Conservation (phyloP, 2,113 vertebrate species). For the Pelecanoides urinatrix region DNA sequence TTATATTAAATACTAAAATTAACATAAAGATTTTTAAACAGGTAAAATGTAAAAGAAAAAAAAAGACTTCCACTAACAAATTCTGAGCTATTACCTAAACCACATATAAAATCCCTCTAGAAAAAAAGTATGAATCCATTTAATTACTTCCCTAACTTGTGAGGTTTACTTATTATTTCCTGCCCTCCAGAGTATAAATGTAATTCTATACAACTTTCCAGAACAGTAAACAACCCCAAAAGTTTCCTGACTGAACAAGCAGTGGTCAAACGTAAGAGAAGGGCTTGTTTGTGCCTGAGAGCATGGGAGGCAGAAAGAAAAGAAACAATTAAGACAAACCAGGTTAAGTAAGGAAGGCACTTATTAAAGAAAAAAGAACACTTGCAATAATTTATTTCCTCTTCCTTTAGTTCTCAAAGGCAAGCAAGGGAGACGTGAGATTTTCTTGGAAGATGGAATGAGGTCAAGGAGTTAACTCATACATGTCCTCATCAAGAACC, state of each 20-base stretch:
- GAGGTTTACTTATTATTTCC: conserved; percentile 42
- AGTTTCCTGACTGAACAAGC: not conserved
- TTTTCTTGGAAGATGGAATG: conserved; percentile 18
- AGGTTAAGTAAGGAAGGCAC: conserved; percentile 26
- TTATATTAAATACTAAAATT: conserved; percentile 42
- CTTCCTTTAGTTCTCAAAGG: conserved; percentile 9
- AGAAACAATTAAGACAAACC: conserved; percentile 17
- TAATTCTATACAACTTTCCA: conserved; percentile 2
- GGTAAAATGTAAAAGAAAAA: not conserved
- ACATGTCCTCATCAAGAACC: not conserved
- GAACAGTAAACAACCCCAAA: not conserved
- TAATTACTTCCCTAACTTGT: conserved; percentile 39
- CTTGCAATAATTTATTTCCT: conserved; percentile 13
- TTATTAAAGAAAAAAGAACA: conserved; percentile 7
- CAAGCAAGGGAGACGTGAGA: not conserved
- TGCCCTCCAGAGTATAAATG: conserved; percentile 1
- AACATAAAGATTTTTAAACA: not conserved
- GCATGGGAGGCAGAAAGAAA: not conserved
- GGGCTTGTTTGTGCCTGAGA: not conserved
- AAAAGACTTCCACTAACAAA: not conserved
- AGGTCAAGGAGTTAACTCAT: conserved; percentile 34
- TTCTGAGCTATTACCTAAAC: not conserved
- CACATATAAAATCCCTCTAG: conserved; percentile 16
- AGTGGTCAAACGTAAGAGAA: not conserved
- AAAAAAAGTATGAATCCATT: not conserved